These are phyloP conservation scores for Hermaeophaga mercurialis DNA, from an alignment of 2,888 invertebrate genomes.

Conservation along the genomic window DNA sequence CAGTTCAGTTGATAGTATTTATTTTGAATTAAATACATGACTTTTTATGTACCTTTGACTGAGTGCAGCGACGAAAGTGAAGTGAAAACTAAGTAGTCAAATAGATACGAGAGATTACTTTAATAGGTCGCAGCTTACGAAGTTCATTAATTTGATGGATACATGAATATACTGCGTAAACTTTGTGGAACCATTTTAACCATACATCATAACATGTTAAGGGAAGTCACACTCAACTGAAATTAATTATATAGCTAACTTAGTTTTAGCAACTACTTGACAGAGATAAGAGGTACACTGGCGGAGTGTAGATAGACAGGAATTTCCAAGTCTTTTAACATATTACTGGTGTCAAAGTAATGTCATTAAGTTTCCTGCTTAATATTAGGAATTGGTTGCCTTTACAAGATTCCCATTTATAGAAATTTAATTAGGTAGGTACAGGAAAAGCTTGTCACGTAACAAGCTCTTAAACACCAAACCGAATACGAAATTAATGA, in stretches of 20 bases:
- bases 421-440: slow-evolving; percentile 5
- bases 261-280: slow-evolving; percentile 25
- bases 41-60: no score
- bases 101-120: no score
- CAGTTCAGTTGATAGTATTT: no score
- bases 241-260: slow-evolving; percentile 24
- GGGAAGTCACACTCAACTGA: slow-evolving; percentile 22
- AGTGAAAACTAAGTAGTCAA: no score
- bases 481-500: no score
- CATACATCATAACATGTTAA: slow-evolving; percentile 30
- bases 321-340: slow-evolving; percentile 17
- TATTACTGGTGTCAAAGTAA: slow-evolving; percentile 21
- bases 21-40: no score
- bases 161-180: slow-evolving; percentile 15
- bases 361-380: slow-evolving; percentile 13
- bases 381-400: background rate
- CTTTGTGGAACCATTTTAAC: slow-evolving; percentile 8
- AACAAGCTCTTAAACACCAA: no score
- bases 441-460: no score
- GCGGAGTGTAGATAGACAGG: slow-evolving; percentile 11
- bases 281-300: slow-evolving; percentile 17
- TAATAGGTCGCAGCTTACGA: no score
- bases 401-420: slow-evolving; percentile 12
- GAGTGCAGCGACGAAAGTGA: no score
- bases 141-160: slow-evolving; percentile 15